Percentiles rank a stretch among this genome's conserved stretches.
phyloP scores from a whole-genome alignment of 1,140 invertebrate genomes.

The Drosophila ohnishii region DNA sequence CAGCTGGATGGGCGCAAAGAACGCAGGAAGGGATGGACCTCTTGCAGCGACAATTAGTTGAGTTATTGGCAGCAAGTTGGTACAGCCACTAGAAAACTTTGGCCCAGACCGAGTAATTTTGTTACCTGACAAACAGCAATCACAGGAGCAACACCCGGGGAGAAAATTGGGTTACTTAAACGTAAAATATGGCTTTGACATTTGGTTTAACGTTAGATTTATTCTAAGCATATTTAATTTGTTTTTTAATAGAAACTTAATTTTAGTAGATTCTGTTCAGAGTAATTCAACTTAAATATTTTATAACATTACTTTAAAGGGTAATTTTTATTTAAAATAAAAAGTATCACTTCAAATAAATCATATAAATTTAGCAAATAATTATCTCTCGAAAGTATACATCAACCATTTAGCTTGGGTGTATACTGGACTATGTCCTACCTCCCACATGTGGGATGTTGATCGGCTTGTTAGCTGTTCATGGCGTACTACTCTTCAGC shows the following conservation, averaged over 20 bases:
- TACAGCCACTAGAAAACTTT: background rate
- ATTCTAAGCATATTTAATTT: too few relatives aligned
- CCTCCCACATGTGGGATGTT: constrained; percentile 1
- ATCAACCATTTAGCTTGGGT: constrained; percentile 13
- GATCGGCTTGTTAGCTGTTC: constrained; percentile 39
- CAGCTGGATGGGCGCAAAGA: constrained; percentile 1
- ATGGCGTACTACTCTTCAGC: background rate
- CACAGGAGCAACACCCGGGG: background rate
- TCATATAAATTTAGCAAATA: too few relatives aligned
- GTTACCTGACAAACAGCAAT: constrained; percentile 24
- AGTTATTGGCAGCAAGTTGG: constrained; percentile 40
- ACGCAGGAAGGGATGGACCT: constrained; percentile 6
- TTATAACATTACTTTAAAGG: too few relatives aligned
- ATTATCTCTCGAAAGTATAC: background rate
- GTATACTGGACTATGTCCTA: background rate
- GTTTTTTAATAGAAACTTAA: too few relatives aligned
- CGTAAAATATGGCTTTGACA: background rate
- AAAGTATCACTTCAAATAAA: too few relatives aligned
- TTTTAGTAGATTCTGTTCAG: too few relatives aligned
- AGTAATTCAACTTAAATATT: too few relatives aligned
- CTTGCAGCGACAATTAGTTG: constrained; percentile 51
- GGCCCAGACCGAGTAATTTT: constrained; percentile 20
- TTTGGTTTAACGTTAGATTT: too few relatives aligned
- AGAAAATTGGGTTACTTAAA: background rate
- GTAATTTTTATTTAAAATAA: too few relatives aligned